Evolutionary conservation across 2,888 invertebrate genomes (phyloP).

Genomic region (Drosophila imparisetae): DNA sequence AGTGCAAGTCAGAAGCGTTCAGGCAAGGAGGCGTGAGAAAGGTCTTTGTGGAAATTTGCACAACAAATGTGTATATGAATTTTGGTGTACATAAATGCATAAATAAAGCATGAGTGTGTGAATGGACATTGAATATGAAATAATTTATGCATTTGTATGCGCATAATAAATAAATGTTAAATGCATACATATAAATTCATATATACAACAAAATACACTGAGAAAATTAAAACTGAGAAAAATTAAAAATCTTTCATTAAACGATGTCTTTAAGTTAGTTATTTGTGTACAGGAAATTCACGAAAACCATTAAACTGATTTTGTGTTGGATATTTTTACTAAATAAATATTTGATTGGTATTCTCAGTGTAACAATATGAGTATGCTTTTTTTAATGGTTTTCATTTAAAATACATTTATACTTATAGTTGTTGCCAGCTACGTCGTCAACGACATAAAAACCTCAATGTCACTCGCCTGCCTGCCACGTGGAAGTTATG

Average conservation of each 20-base stretch:
- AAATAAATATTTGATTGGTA: background rate
- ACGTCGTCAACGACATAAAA: slow-evolving; percentile 40
- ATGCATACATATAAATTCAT: slow-evolving; percentile 25
- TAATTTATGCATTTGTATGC: slow-evolving; percentile 64
- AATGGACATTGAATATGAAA: slow-evolving; percentile 63
- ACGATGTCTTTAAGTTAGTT: background rate
- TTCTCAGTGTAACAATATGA: slow-evolving; percentile 1
- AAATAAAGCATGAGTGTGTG: slow-evolving; percentile 52
- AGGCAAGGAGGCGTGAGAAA: slow-evolving; percentile 68
- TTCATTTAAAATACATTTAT: slow-evolving; percentile 43
- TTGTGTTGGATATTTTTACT: background rate
- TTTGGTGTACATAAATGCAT: slow-evolving; percentile 70
- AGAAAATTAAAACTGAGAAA: background rate
- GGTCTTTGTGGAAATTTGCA: slow-evolving; percentile 77
- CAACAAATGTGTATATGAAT: slow-evolving; percentile 84
- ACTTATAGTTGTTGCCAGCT: slow-evolving; percentile 20
- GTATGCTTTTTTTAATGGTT: slow-evolving; percentile 41
- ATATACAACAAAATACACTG: background rate
- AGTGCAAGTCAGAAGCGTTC: background rate
- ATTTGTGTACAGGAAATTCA: too few species aligned
- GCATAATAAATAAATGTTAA: slow-evolving; percentile 65
- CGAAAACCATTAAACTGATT: too few species aligned
- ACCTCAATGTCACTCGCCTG: slow-evolving; percentile 65
- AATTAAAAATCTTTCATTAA: background rate
- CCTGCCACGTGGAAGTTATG: slow-evolving; percentile 63